Conservation (phyloP, 2,888 invertebrate genomes). For the Bembecia ichneumoniformis region DNA sequence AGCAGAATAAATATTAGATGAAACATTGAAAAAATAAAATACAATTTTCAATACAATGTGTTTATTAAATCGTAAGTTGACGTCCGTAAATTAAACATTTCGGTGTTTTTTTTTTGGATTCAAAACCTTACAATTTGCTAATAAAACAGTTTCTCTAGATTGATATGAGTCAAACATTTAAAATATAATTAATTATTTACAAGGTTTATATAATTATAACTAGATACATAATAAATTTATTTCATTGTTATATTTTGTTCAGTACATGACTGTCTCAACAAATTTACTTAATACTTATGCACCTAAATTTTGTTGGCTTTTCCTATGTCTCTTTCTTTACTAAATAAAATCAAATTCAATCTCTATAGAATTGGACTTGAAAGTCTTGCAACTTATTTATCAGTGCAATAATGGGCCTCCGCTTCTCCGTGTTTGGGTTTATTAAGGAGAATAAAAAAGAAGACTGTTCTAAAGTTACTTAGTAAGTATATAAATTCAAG, state of each 20-base stretch:
- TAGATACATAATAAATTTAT: slow-evolving; percentile 43
- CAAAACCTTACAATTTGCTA: slow-evolving; percentile 60
- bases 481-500: too few relatives aligned
- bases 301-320: slow-evolving; percentile 38
- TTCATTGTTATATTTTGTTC: slow-evolving; percentile 26
- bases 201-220: slow-evolving; percentile 46
- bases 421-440: too few relatives aligned
- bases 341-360: too few relatives aligned
- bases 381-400: too few relatives aligned
- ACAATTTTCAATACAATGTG: slow-evolving; percentile 41
- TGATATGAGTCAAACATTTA: slow-evolving; percentile 68
- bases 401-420: too few relatives aligned
- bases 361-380: too few relatives aligned
- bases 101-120: slow-evolving; percentile 46
- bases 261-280: slow-evolving; percentile 33
- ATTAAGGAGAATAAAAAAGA: too few relatives aligned
- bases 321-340: too few relatives aligned
- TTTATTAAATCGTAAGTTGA: slow-evolving; percentile 67
- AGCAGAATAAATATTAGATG: too few relatives aligned
- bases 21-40: background rate
- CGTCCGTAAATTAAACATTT: slow-evolving; percentile 59
- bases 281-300: slow-evolving; percentile 34
- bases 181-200: slow-evolving; percentile 64
- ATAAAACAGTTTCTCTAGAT: slow-evolving; percentile 61
- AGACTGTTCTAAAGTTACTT: too few relatives aligned